Evolutionary conservation across 2,888 invertebrate species (phyloP).

Genomic region (Cremastinae sp.): DNA sequence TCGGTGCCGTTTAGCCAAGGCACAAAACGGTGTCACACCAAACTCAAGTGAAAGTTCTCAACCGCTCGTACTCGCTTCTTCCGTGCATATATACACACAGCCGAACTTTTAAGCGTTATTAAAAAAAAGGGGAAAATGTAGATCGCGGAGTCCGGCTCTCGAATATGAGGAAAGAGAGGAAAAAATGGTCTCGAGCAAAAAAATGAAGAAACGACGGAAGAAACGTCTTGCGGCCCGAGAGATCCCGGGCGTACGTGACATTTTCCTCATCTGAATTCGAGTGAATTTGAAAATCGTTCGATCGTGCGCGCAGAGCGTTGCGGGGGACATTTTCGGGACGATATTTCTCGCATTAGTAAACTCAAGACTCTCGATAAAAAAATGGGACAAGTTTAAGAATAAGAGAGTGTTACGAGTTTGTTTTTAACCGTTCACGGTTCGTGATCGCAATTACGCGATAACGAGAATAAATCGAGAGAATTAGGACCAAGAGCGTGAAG

Average conservation of each 20-base stretch:
- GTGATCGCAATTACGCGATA: constrained; percentile 7
- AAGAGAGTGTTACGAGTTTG: constrained; percentile 12
- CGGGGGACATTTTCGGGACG: constrained; percentile 57
- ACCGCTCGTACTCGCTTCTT: constrained; percentile 28
- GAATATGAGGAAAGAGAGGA: constrained; percentile 1
- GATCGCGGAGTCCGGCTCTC: neutral
- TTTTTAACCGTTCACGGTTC: constrained; percentile 17
- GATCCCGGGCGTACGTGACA: neutral
- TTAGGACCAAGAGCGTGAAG: constrained; percentile 11
- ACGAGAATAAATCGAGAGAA: constrained; percentile 46
- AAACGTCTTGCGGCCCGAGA: too few relatives aligned
- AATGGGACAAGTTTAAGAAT: neutral
- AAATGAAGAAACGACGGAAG: constrained; percentile 2
- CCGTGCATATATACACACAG: constrained; percentile 6
- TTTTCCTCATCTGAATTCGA: constrained; percentile 3
- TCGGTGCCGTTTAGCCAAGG: constrained; percentile 30
- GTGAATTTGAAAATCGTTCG: constrained; percentile 50
- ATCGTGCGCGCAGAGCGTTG: constrained; percentile 58
- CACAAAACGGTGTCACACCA: constrained; percentile 56
- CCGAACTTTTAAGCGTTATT: constrained; percentile 35
- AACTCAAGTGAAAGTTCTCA: constrained; percentile 51
- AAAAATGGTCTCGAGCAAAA: constrained; percentile 9
- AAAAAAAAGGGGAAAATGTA: constrained; percentile 14
- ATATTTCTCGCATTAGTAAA: too few relatives aligned
- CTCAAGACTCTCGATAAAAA: neutral